Evolutionary conservation across 2,113 vertebrate genomes (phyloP), one percentile per base, ranked within the genome.

Genomic region (Coryphaenoides rupestris): DNA sequence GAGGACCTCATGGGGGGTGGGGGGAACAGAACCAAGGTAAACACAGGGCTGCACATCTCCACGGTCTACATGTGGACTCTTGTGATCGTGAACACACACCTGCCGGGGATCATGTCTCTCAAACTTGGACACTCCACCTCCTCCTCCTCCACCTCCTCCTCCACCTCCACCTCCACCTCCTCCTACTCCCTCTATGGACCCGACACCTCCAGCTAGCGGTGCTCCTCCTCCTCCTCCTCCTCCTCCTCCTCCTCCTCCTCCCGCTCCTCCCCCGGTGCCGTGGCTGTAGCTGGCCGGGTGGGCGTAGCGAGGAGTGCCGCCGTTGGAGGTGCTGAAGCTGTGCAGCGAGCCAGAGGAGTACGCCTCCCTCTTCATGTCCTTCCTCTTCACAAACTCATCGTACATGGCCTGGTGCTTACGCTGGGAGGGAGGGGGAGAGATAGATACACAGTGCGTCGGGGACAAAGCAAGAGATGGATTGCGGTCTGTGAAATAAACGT

Each of bases 301-400:
- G 59, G 70, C 62, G 55, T 65, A 83, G 49, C 83, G 86, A 45
- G 62, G 46, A 62, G 69, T 83, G 59, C 80, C 81, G 74, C 80
- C 83, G 57, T 86, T 85, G 61, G 72, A n/a, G n/a, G n/a, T 56
- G 53, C 79, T 62, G 69, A 85, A 81, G 58, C 58, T 79, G 68
- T 89, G 87, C 68, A 89, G 70, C 13, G 84, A 73, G 23, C 66
- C 80, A 3, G 88, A 86, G 63, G 85, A 78, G 77, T 86, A 91
- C 2, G 89, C 89, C 78, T 92, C 91, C 80, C 90, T 81, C 79
- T 92, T 92, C 78, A 92, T 87, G 62, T 92, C 90, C 75, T 92
- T 92, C 76, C 89, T 90, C 74, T 91, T 91, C 69, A 91, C 87
- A 87, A 92, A 92, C 82, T 92, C 91, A 84, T 92, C 87, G 64